These are phyloP conservation scores for Otocyon megalotis DNA, from an alignment of 2,113 vertebrate genomes.

Conservation along the genomic window DNA sequence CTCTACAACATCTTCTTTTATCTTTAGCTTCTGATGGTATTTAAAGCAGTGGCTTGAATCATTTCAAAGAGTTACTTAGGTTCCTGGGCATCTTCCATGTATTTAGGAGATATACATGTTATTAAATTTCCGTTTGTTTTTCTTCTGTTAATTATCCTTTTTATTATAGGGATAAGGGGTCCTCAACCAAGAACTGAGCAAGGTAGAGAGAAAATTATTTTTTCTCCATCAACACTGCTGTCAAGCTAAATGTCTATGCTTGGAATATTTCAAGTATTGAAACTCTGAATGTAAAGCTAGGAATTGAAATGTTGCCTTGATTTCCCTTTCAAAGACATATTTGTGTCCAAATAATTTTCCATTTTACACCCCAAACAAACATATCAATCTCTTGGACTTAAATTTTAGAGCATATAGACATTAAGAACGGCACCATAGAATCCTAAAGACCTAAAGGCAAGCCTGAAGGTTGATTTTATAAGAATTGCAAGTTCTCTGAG, in stretches of 20 bases:
- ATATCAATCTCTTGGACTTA: neutral
- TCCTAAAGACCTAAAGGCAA: neutral
- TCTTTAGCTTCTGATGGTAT: neutral
- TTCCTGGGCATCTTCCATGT: neutral
- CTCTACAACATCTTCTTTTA: neutral
- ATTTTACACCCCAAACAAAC: conserved; percentile 52
- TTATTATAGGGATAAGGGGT: neutral
- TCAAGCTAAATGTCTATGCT: conserved; percentile 1
- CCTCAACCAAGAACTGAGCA: neutral
- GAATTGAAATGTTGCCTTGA: neutral
- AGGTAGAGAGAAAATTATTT: neutral
- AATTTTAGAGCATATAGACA: conserved; percentile 26
- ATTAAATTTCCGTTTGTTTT: neutral
- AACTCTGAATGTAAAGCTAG: conserved; percentile 32
- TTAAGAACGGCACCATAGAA: neutral
- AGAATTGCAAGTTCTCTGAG: neutral
- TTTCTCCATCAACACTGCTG: neutral
- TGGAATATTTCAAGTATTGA: neutral
- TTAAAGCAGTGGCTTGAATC: neutral
- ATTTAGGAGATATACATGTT: neutral
- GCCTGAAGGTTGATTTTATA: neutral
- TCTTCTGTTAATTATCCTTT: neutral
- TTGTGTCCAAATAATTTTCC: conserved; percentile 54
- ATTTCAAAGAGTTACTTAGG: neutral
- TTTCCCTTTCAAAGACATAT: conserved; percentile 51